Evolutionary conservation across 2,888 invertebrate genomes (phyloP).

Genomic region (Synergus umbraculus): DNA sequence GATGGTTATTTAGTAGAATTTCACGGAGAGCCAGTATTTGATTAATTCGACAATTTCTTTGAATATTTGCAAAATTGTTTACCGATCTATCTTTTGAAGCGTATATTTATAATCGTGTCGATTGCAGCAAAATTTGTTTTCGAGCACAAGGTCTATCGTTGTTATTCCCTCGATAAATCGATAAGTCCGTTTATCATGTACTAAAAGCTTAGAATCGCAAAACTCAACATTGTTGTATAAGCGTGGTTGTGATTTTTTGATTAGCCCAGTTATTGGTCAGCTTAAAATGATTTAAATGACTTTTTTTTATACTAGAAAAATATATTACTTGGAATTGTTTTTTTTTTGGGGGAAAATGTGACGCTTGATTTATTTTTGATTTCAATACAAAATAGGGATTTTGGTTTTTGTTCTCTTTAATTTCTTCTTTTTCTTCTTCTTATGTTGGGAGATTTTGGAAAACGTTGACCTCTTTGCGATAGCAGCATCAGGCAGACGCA

Average conservation of each 20-base stretch:
- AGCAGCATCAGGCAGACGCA: neutral
- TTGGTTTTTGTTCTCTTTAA: neutral
- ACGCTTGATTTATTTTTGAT: too few species aligned
- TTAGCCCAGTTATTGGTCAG: neutral
- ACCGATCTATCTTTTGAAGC: neutral
- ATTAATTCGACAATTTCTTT: neutral
- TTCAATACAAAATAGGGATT: neutral
- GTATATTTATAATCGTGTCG: conserved; percentile 23
- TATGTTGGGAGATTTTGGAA: neutral
- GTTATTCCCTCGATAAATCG: conserved; percentile 51
- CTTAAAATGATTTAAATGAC: too few species aligned
- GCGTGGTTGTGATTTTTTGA: neutral
- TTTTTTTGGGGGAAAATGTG: too few species aligned
- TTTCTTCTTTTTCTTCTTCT: neutral
- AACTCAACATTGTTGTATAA: conserved; percentile 25
- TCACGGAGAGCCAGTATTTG: too few species aligned
- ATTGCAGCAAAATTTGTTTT: conserved; percentile 45
- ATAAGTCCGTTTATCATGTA: conserved; percentile 50
- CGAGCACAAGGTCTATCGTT: conserved; percentile 43
- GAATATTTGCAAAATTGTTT: neutral
- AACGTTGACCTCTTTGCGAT: neutral
- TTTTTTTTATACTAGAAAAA: too few species aligned
- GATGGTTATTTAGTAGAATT: too few species aligned
- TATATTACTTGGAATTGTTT: too few species aligned
- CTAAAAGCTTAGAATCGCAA: conserved; percentile 35